A percentile compares a stretch with the other conserved stretches of the same genome.
Evolutionary conservation across 2,888 invertebrate genomes (phyloP).

Genomic region (Orchestes rusci): DNA sequence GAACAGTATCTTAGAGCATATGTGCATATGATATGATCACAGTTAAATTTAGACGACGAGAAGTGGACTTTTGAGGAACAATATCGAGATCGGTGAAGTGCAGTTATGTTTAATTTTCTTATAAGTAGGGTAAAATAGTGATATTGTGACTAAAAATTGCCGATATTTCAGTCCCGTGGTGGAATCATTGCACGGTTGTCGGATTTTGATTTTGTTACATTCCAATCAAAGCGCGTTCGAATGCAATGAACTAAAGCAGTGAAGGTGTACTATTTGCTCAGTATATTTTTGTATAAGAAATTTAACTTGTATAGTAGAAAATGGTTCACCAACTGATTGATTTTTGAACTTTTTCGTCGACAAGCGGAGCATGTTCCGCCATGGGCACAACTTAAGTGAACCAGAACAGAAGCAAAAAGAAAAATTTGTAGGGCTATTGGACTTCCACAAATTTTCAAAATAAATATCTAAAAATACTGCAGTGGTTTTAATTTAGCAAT

Average conservation of each 20-base stretch:
- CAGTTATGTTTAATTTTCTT: conserved; percentile 39
- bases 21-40: too few relatives aligned
- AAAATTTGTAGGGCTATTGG: conserved; percentile 46
- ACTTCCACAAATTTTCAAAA: conserved; percentile 47
- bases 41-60: too few relatives aligned
- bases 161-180: conserved; percentile 23
- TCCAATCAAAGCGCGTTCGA: conserved; percentile 16
- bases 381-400: too few relatives aligned
- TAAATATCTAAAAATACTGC: conserved; percentile 43
- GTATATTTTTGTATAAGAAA: conserved; percentile 40
- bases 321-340: conserved; percentile 38
- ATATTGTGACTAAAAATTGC: conserved; percentile 44
- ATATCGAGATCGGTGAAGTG: conserved; percentile 39
- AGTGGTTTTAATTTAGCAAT: conserved; percentile 25
- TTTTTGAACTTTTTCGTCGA: conserved; percentile 22
- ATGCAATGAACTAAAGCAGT: conserved; percentile 27
- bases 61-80: neutral
- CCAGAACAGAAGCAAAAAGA: conserved; percentile 39
- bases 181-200: conserved; percentile 18
- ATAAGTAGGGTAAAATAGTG: conserved; percentile 35
- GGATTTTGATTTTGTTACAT: conserved; percentile 16
- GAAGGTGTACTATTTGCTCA: conserved; percentile 41
- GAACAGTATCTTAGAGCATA: too few relatives aligned
- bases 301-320: conserved; percentile 38
- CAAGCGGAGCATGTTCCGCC: neutral